A percentile compares a stretch with the other conserved stretches of the same genome.
Evolutionary conservation across 1,140 invertebrate genomes (phyloP).

Genomic region (Zaprionus ghesquierei): DNA sequence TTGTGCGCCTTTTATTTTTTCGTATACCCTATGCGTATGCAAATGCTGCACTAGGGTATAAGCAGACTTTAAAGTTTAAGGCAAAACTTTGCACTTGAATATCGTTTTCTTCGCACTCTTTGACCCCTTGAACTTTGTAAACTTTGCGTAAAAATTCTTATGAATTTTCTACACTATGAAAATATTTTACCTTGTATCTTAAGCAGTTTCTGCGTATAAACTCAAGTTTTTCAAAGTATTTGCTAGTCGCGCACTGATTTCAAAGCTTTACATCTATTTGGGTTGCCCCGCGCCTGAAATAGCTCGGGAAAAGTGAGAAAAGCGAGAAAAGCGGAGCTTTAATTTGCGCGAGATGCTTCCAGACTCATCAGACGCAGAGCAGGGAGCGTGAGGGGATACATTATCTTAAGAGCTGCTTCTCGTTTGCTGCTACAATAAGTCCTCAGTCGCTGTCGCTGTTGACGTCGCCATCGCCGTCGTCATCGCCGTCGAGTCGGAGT

Average conservation of each 20-base stretch:
- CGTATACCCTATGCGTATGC: neutral
- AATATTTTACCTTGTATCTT: neutral
- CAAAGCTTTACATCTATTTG: neutral
- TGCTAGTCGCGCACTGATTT: neutral
- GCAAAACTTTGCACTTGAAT: neutral
- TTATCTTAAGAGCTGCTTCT: slow-evolving; percentile 63
- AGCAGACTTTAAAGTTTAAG: neutral
- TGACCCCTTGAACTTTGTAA: neutral
- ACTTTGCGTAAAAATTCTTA: neutral
- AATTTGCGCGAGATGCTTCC: slow-evolving; percentile 56
- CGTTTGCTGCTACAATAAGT: slow-evolving; percentile 65
- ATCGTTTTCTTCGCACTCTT: neutral
- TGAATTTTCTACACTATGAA: neutral
- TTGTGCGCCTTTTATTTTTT: neutral
- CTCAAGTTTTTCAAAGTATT: neutral
- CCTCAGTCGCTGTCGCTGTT: slow-evolving; percentile 21
- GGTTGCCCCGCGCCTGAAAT: neutral
- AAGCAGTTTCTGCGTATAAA: neutral
- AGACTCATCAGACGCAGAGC: slow-evolving; percentile 39
- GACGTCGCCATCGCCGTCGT: slow-evolving; percentile 10
- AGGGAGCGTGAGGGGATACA: slow-evolving; percentile 29
- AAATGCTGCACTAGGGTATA: neutral
- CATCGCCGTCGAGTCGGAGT: slow-evolving; percentile 7
- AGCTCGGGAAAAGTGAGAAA: neutral
- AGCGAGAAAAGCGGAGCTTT: slow-evolving; percentile 34